phyloP scores from a whole-genome alignment of 2,797 vertebrate species.

The Chaenodraco wilsoni region DNA sequence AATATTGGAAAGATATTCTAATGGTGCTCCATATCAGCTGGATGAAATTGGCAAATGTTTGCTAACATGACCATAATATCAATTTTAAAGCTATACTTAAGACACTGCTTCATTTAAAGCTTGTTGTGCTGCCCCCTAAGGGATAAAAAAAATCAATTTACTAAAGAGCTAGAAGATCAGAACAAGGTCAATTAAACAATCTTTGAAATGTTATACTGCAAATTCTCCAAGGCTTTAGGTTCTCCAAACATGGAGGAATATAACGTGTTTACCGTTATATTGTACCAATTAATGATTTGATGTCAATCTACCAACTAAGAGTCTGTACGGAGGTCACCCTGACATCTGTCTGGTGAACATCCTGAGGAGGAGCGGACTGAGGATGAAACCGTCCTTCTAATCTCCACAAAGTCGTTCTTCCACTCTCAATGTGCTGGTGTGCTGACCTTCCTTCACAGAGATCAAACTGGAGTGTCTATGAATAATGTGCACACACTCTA shows the following conservation, averaged over 20 bases:
- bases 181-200: background rate
- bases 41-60: too few species aligned
- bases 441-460: constrained; percentile 26
- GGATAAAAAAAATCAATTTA: background rate
- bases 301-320: background rate
- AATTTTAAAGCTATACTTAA: background rate
- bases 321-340: background rate
- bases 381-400: constrained; percentile 18
- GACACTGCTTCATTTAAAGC: background rate
- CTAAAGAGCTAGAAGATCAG: background rate
- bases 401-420: constrained; percentile 40
- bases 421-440: constrained; percentile 18
- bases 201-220: background rate
- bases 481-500: constrained; percentile 2
- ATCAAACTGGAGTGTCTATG: constrained; percentile 32
- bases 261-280: background rate
- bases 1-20: background rate
- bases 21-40: background rate
- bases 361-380: constrained; percentile 1
- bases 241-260: background rate
- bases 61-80: background rate
- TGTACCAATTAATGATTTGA: background rate
- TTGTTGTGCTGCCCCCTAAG: background rate
- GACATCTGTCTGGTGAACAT: constrained; percentile 19
- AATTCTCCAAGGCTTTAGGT: background rate